Conservation (phyloP, 2,113 vertebrate genomes). For the Ellobius talpinus region DNA sequence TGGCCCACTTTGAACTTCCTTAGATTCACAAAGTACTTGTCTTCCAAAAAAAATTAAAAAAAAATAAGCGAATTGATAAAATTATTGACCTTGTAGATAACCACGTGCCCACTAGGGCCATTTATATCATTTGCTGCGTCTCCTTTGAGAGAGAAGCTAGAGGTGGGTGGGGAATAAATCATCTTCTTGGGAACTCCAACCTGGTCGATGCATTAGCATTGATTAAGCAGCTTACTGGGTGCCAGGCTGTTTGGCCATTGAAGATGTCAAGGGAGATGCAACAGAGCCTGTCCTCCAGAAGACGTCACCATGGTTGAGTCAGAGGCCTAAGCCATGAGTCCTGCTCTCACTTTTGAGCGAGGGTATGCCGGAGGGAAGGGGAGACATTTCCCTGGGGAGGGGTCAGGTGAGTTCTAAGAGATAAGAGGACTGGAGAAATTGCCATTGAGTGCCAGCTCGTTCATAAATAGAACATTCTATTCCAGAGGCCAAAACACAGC, state of each 20-base stretch:
- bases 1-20: neutral
- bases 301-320: neutral
- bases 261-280: neutral
- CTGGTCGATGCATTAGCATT: neutral
- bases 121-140: slow-evolving; percentile 40
- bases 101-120: neutral
- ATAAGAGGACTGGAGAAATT: neutral
- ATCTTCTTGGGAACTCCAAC: slow-evolving; percentile 26
- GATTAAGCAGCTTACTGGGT: neutral
- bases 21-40: neutral
- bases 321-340: neutral
- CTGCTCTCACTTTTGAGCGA: neutral
- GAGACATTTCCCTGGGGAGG: neutral
- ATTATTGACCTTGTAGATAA: slow-evolving; percentile 21
- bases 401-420: neutral
- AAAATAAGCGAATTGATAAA: neutral
- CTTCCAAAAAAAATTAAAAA: neutral
- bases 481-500: neutral
- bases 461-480: neutral
- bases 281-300: neutral
- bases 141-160: slow-evolving; percentile 53
- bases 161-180: slow-evolving; percentile 30
- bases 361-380: rapidly evolving
- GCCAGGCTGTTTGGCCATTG: neutral
- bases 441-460: neutral